Conservation (phyloP, 2,888 invertebrate genomes). For the Pardosa pseudoannulata region DNA sequence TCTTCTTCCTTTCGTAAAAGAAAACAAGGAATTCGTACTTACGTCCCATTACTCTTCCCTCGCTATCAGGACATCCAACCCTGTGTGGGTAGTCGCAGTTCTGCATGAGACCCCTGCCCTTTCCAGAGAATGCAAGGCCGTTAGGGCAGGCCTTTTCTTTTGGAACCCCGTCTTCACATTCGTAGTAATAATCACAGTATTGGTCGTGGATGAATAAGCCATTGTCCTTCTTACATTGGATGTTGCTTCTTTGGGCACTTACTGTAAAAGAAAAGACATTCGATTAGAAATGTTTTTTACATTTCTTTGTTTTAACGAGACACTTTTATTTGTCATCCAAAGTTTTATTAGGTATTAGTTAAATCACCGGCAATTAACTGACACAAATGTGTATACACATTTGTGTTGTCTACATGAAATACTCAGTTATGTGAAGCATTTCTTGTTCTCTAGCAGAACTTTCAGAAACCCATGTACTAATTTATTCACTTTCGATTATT, state of each 20-base stretch:
- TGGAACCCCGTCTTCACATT: conserved; percentile 87
- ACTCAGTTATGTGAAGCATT: too few relatives aligned
- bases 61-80: conserved; percentile 74
- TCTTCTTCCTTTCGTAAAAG: too few relatives aligned
- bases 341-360: too few relatives aligned
- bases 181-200: conserved; percentile 91
- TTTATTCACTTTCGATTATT: too few relatives aligned
- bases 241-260: conserved; percentile 17
- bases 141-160: conserved; percentile 93
- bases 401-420: too few relatives aligned
- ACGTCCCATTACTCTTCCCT: conserved; percentile 74
- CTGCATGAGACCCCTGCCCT: conserved; percentile 80
- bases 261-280: conserved; percentile 25
- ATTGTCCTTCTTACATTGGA: conserved; percentile 46
- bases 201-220: conserved; percentile 74
- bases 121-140: conserved; percentile 92
- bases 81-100: conserved; percentile 75
- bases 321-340: too few relatives aligned
- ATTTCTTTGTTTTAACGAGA: background rate
- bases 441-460: too few relatives aligned
- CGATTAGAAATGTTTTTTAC: too few relatives aligned
- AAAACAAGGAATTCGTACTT: conserved; percentile 47
- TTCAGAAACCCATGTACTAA: too few relatives aligned
- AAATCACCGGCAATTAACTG: too few relatives aligned
- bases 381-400: too few relatives aligned